Evolutionary conservation across 2,888 invertebrate species (phyloP).

Genomic region (Pardosa pseudoannulata): DNA sequence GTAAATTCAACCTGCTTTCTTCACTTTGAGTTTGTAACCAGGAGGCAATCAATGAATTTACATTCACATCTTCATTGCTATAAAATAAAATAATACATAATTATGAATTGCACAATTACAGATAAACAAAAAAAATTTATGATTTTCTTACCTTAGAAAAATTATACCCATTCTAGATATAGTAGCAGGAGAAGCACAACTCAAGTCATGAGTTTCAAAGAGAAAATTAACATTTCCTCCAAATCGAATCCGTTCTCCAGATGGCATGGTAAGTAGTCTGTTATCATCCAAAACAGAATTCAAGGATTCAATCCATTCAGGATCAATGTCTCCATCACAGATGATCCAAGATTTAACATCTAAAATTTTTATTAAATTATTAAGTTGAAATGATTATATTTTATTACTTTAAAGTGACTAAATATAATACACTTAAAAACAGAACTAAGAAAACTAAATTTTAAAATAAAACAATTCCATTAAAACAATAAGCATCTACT

Average conservation of each 20-base stretch:
- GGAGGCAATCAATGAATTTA: slow-evolving; percentile 82
- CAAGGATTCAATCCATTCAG: slow-evolving; percentile 98
- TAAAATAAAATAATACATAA: slow-evolving; percentile 2
- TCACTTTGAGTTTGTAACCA: slow-evolving; percentile 81
- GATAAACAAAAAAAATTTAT: no score
- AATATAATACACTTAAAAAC: neutral
- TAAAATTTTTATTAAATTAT: slow-evolving; percentile 65
- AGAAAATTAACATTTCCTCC: slow-evolving; percentile 95
- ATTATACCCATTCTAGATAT: slow-evolving; percentile 98
- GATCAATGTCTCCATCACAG: slow-evolving; percentile 99
- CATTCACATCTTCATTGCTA: slow-evolving; percentile 85
- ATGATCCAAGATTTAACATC: slow-evolving; percentile 89
- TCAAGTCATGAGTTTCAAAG: slow-evolving; percentile 95
- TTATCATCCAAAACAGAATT: slow-evolving; percentile 99
- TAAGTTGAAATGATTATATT: neutral
- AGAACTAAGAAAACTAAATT: neutral
- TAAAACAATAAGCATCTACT: no score
- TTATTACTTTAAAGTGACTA: no score
- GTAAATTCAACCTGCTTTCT: slow-evolving; percentile 79
- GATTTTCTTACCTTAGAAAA: slow-evolving; percentile 83
- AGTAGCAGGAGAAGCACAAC: slow-evolving; percentile 97
- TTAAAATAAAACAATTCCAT: no score
- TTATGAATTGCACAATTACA: no score
- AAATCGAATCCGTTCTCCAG: slow-evolving; percentile 97
- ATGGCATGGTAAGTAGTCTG: slow-evolving; percentile 92